Evolutionary conservation across 1,140 invertebrate genomes (phyloP), one percentile per base, ranked within the genome.

Genomic region (Anastrepha ludens): DNA sequence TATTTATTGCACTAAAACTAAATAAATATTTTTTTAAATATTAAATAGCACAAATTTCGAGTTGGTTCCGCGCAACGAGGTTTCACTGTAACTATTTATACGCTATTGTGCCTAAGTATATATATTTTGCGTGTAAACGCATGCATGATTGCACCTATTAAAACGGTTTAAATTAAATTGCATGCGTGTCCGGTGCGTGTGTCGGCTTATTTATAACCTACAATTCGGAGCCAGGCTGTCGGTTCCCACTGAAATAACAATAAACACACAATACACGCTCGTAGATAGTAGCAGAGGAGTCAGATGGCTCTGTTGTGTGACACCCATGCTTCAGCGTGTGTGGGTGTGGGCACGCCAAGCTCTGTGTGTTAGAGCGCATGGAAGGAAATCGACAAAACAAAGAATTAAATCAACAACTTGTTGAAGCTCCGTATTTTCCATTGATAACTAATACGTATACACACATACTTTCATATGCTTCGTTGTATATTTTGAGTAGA

Each of bases 131-230:
- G 39, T 74, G 67, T 44, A 86, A 65, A 64, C n/a, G 17, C 47
- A 86, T 86, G 58, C 62, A 47, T 65, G 20, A 86, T 47, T 64
- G 59, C 62, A 50, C 55, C 85, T 62, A 60, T 55, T 86, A 86
- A 60, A 60, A 62, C 7, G 8, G 58, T 86, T 86, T 85, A 85
- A 85, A 86, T 86, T 86, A 60, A 62, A 86, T 62, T 55, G 41
- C 50, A 29, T 60, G 58, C 81, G 81, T 60, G 81, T 29, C 8
- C 6, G 44, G 17, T 74, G n/a, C n/a, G n/a, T n/a, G n/a, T 47
- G 9, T 5, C 39, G 17, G 44, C 65, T 81, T 81, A 81, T 50
- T 81, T 81, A 85, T 85, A 85, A 85, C 81, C 20, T 4, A 50
- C 70, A 47, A 47, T n/a, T n/a, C 70, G 13, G 2, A 47, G 41